Evolutionary conservation across 2,113 vertebrate species (phyloP).

Genomic region (Grammomys dolichurus): DNA sequence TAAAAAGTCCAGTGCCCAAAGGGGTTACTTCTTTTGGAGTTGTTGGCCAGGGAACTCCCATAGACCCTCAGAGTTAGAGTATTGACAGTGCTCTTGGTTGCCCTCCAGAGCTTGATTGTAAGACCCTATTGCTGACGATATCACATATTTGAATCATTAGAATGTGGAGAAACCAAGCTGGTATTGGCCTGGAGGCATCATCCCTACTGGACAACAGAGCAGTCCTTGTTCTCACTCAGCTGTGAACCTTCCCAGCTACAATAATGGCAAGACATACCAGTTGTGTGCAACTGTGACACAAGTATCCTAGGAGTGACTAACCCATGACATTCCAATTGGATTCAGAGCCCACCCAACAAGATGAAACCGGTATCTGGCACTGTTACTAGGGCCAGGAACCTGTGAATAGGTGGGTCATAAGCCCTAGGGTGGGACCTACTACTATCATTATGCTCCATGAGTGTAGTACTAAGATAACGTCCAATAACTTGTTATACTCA

Average conservation of each 20-base stretch:
- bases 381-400: not conserved
- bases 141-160: not conserved
- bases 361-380: not conserved
- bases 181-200: not conserved
- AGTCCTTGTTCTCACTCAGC: not conserved
- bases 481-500: not conserved
- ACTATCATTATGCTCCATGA: not conserved
- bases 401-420: not conserved
- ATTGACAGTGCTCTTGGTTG: not conserved
- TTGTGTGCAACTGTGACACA: not conserved
- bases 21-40: not conserved
- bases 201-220: not conserved
- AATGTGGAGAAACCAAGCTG: not conserved
- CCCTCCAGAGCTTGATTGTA: not conserved
- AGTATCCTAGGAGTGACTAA: not conserved
- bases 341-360: not conserved
- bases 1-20: not conserved
- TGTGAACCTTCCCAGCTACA: not conserved
- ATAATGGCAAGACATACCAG: not conserved
- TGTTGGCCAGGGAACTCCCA: not conserved
- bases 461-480: no score
- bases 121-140: not conserved
- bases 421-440: not conserved
- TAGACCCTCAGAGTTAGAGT: not conserved
- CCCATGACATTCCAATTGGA: not conserved